Percentiles rank a stretch among this genome's conserved stretches.
Conservation (phyloP, 1,140 invertebrate species). For the Papilio aristodemus region DNA sequence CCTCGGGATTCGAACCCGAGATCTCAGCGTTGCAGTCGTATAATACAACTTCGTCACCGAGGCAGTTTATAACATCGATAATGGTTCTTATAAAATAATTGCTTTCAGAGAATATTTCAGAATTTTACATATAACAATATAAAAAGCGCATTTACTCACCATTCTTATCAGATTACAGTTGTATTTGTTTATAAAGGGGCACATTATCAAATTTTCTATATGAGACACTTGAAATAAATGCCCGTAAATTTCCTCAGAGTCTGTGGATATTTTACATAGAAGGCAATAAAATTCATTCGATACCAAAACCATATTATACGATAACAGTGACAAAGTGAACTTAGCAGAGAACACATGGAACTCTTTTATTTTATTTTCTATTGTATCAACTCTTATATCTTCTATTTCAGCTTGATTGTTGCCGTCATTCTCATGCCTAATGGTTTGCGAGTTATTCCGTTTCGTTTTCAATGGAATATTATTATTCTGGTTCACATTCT, state of each 20-base stretch:
- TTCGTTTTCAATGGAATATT: not conserved
- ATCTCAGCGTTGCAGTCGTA: too few species aligned
- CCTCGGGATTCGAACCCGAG: too few species aligned
- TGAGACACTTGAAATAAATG: slow-evolving; percentile 28
- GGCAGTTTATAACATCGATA: too few species aligned
- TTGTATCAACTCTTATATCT: not conserved
- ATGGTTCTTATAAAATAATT: too few species aligned
- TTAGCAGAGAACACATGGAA: not conserved
- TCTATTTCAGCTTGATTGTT: not conserved
- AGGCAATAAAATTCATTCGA: slow-evolving; percentile 32
- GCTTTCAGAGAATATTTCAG: too few species aligned
- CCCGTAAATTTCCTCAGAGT: not conserved
- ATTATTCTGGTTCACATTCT: slow-evolving; percentile 10
- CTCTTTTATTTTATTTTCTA: slow-evolving; percentile 6
- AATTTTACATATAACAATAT: not conserved
- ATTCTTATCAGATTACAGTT: slow-evolving; percentile 41
- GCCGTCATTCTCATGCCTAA: too few species aligned
- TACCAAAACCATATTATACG: slow-evolving; percentile 38
- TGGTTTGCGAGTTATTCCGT: too few species aligned
- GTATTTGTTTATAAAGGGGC: slow-evolving; percentile 34
- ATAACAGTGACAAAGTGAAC: slow-evolving; percentile 6
- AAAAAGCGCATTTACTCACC: slow-evolving; percentile 37
- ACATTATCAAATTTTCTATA: slow-evolving; percentile 15
- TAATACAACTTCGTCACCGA: too few species aligned
- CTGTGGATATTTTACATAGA: slow-evolving; percentile 22